Base-by-base conservation (phyloP, 2,888 invertebrate genomes). In the Malachius bipustulatus region DNA sequence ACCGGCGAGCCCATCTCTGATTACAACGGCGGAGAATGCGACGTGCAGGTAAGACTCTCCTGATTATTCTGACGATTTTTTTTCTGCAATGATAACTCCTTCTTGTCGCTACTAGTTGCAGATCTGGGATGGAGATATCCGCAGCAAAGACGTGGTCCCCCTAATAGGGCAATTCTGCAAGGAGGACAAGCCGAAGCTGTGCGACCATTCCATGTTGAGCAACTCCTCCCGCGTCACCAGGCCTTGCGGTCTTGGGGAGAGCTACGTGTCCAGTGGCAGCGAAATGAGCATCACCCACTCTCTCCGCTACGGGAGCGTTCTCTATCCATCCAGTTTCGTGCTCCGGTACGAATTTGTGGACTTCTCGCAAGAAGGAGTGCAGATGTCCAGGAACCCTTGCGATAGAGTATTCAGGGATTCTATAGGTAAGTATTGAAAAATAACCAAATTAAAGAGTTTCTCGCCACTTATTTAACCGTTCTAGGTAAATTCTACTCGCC, bases 261-360 rank as follows among this genome's bases (percentile, higher is more conserved):
- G 82, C 56, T 85, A 84, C 64, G 75, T 84, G 31, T 82, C 82
- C 4, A 71, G 73, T 13, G 77, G 78, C 4, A 68, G 78, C n/a
- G 78, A 82, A 39, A 64, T 85, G 34, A 81, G 82, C 4, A 72
- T 85, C 41, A 70, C 82, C 43, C 82, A 82, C 64, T 75, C 77
- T 50, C 68, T 82, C 24, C 73, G 76, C 28, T 80, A 80, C 57
- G 82, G 82, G n/a, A 82, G 81, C 38, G 81, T 82, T 3, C 64
- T 84, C 31, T 82, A 81, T 56, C 82, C 82, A 2, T 76, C 82
- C 36, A 71, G 78, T 46, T 85, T 85, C 57, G 70, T 80, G 26
- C 70, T 85, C 3, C 74, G 81, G 34, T 87, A 84, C 61, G 87
- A 87, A 62, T 87, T 87, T 55, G 81, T 87, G 12, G 83, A 84